phyloP scores from a whole-genome alignment of 2,888 invertebrate species.

The Agelastica alni region DNA sequence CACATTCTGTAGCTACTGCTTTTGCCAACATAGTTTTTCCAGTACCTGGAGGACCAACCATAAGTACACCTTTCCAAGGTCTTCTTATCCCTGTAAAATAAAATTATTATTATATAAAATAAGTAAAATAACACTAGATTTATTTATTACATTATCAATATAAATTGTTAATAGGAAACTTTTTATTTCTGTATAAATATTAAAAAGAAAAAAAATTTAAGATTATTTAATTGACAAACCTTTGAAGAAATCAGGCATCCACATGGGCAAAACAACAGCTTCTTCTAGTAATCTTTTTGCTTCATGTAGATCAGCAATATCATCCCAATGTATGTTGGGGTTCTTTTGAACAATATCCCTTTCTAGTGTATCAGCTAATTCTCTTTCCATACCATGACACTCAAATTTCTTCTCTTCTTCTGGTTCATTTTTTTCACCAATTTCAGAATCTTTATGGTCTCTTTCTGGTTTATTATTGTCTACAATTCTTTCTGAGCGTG shows the following conservation, averaged over 20 bases:
- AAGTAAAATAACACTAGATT: too few relatives aligned
- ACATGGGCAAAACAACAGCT: slow-evolving; percentile 95
- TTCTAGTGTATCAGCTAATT: slow-evolving; percentile 87
- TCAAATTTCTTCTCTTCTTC: slow-evolving; percentile 87
- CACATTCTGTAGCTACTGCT: slow-evolving; percentile 98
- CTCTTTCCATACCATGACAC: slow-evolving; percentile 79
- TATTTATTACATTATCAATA: too few relatives aligned
- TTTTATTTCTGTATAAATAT: too few relatives aligned
- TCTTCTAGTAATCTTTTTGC: slow-evolving; percentile 92
- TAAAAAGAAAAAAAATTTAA: slow-evolving; percentile 1
- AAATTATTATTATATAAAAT: too few relatives aligned
- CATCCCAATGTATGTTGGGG: slow-evolving; percentile 94
- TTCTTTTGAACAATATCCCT: slow-evolving; percentile 96
- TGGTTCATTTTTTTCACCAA: slow-evolving; percentile 57
- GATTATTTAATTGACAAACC: slow-evolving; percentile 56
- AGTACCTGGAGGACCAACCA: slow-evolving; percentile 92
- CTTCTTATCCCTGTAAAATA: slow-evolving; percentile 76
- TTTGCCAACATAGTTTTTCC: slow-evolving; percentile 97
- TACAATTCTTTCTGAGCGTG: slow-evolving; percentile 51
- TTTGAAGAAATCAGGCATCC: slow-evolving; percentile 98
- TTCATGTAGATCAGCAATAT: slow-evolving; percentile 87
- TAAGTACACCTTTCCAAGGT: slow-evolving; percentile 95
- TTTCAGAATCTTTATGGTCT: slow-evolving; percentile 68
- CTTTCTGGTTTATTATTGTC: slow-evolving; percentile 52
- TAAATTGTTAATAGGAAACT: too few relatives aligned